A percentile compares a stretch with the other conserved stretches of the same genome.
These are phyloP conservation scores for Plebejus melissa DNA, from an alignment of 2,888 invertebrate species.

Conservation along the genomic window DNA sequence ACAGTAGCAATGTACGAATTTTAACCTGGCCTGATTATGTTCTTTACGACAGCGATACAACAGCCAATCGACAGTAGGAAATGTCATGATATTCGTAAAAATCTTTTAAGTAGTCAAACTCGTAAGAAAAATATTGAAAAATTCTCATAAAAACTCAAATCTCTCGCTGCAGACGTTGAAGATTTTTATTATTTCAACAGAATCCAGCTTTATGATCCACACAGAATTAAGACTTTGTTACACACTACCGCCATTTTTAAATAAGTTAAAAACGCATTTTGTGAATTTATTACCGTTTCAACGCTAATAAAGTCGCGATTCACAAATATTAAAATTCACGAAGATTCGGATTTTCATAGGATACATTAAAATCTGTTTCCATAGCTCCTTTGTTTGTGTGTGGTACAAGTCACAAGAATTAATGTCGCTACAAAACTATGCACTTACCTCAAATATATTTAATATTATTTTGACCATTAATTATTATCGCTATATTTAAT, in stretches of 20 bases:
- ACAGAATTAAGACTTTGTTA: conserved; percentile 11
- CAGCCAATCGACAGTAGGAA: too few relatives aligned
- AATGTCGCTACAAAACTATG: too few relatives aligned
- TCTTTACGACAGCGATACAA: neutral
- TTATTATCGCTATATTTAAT: too few relatives aligned
- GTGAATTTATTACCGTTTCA: conserved; percentile 63
- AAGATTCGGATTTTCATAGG: conserved; percentile 73
- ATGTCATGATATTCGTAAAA: neutral
- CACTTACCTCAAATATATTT: too few relatives aligned
- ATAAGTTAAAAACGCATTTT: conserved; percentile 54
- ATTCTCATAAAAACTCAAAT: neutral
- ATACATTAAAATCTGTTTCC: conserved; percentile 77
- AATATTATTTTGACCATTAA: too few relatives aligned
- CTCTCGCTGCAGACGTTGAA: neutral
- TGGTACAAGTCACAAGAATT: conserved; percentile 40
- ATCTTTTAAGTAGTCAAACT: neutral
- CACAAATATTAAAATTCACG: conserved; percentile 75
- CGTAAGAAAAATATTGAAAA: neutral
- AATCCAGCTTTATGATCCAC: conserved; percentile 8
- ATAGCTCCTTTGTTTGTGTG: conserved; percentile 52
- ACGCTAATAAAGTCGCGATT: conserved; percentile 73
- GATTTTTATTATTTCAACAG: conserved; percentile 13
- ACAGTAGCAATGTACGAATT: too few relatives aligned
- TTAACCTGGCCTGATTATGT: too few relatives aligned
- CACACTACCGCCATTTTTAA: conserved; percentile 18